Evolutionary conservation across 92 coral and sea anemone genomes (phyloP).

Genomic region (Porites cylindrica): DNA sequence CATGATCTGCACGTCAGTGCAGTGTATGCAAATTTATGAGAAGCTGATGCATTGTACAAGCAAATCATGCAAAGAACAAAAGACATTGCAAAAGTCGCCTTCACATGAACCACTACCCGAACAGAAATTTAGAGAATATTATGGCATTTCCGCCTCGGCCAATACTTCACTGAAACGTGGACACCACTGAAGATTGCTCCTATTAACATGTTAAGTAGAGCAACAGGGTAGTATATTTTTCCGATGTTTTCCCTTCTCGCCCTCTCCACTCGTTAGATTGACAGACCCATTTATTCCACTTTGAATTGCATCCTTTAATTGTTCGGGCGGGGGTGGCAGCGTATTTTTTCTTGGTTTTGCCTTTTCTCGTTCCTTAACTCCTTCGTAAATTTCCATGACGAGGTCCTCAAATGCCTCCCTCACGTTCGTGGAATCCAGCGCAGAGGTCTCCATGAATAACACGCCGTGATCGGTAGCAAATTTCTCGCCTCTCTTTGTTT

Average conservation of each 20-base stretch:
- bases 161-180: not conserved
- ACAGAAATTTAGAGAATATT: no score
- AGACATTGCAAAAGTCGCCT: no score
- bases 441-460: conserved; percentile 96
- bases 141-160: no score
- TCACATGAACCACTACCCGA: no score
- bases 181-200: not conserved
- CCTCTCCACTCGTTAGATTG: not conserved
- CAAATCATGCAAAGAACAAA: no score
- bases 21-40: no score
- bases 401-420: conserved; percentile 92
- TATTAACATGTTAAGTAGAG: not conserved
- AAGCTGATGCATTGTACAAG: no score
- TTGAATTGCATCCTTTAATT: not conserved
- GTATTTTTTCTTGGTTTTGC: conserved; percentile 32
- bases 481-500: conserved; percentile 81
- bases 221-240: conserved; percentile 35
- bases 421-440: conserved; percentile 92
- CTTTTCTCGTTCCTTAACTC: conserved; percentile 70
- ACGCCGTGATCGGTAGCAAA: conserved; percentile 86
- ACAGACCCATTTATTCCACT: conserved; percentile 41
- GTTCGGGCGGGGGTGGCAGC: conserved; percentile 15
- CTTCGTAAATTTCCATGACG: conserved; percentile 84
- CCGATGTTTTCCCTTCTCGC: not conserved
- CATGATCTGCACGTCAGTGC: no score